phyloP scores from a whole-genome alignment of 1,140 invertebrate genomes.

The Drosophila tristis region DNA sequence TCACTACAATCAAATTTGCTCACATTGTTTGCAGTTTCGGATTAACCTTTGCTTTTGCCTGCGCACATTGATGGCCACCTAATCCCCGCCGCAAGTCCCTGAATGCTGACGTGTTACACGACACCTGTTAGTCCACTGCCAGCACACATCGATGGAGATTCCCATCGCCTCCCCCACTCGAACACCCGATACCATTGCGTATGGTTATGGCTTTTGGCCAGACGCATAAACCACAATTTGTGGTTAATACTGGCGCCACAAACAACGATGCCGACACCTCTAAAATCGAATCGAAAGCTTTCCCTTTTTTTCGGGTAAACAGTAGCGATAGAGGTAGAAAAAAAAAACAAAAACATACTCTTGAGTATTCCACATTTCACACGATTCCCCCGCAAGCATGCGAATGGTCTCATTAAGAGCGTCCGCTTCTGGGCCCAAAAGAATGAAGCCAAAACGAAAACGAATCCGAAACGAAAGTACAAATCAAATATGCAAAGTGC shows the following conservation, averaged over 20 bases:
- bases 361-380: conserved; percentile 74
- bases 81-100: too few species aligned
- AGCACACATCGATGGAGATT: neutral
- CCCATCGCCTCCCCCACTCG: too few species aligned
- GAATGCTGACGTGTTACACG: neutral
- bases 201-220: conserved; percentile 38
- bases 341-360: conserved; percentile 14
- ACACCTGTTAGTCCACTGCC: conserved; percentile 23
- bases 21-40: conserved; percentile 24
- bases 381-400: conserved; percentile 52
- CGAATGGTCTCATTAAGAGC: conserved; percentile 68
- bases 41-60: conserved; percentile 21
- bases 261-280: conserved; percentile 38
- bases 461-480: conserved; percentile 59
- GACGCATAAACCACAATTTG: conserved; percentile 70
- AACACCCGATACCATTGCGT: too few species aligned
- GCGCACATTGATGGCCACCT: neutral
- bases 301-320: conserved; percentile 63
- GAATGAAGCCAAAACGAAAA: conserved; percentile 51
- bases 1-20: conserved; percentile 11
- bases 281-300: conserved; percentile 44
- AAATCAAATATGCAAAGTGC: conserved; percentile 34
- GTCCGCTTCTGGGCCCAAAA: conserved; percentile 34
- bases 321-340: conserved; percentile 39
- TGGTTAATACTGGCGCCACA: conserved; percentile 61